These are phyloP conservation scores for Amyelois transitella DNA, from an alignment of 1,140 invertebrate species.

Conservation along the genomic window DNA sequence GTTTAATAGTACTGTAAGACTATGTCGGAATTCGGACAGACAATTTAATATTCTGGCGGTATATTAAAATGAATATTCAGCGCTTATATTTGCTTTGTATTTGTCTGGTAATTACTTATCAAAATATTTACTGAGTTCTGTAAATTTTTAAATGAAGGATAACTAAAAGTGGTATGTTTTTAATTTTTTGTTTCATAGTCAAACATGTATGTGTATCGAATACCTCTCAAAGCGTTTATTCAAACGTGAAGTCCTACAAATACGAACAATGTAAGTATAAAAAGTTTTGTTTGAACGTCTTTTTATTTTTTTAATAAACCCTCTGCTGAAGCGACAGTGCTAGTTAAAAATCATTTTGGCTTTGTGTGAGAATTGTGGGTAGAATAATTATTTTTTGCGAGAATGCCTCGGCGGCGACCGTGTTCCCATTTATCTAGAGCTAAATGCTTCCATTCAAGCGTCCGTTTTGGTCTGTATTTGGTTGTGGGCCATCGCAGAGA, in stretches of 20 bases:
- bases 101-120: no score
- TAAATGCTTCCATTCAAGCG: conserved; percentile 28
- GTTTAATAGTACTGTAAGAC: no score
- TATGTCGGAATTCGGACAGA: no score
- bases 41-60: no score
- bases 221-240: no score
- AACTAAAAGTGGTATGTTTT: no score
- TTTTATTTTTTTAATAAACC: neutral
- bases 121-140: no score
- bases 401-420: conserved; percentile 9
- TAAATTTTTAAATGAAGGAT: neutral
- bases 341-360: conserved; percentile 23
- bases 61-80: no score
- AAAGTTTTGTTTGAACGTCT: neutral
- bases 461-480: conserved; percentile 19
- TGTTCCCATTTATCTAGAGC: conserved; percentile 28
- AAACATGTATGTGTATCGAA: no score
- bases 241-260: no score
- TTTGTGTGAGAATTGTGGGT: conserved; percentile 21
- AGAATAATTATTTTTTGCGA: conserved; percentile 30
- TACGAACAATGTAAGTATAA: neutral
- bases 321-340: conserved; percentile 4
- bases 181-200: no score
- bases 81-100: no score
- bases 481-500: conserved; percentile 3